Base-by-base conservation (phyloP, 2,113 vertebrate genomes). In the Delphinus delphis region DNA sequence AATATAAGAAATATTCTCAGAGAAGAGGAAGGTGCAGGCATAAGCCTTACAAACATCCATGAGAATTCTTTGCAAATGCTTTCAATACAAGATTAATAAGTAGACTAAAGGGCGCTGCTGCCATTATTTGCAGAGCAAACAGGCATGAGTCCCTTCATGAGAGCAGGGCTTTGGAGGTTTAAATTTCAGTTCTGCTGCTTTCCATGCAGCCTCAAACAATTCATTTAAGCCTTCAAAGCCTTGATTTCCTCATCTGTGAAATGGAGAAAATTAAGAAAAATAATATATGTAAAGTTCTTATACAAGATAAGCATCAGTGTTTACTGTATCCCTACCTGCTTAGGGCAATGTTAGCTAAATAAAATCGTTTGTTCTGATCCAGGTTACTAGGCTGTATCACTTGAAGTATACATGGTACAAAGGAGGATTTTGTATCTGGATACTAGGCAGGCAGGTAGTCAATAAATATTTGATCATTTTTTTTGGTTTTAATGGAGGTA, bases 401-500 rank as follows among this genome's bases (percentile, higher is more conserved):
- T 67, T 65, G 21, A 83, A 73, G 25, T 17, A 2, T 33, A 82
- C 36, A 0, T 28, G 33, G 41, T 62, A 97, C 81, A 94, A 95
- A 94, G 82, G 55, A 85, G 93, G 62, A 96, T 82, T 97, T 97
- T 97, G 94, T 96, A 95, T 94, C 96, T 95, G 62, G 58, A 85
- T 88, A 85, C 53, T 74, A 76, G 53, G 70, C 33, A 93, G 70
- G n/a, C 44, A 73, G 50, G 21, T 74, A 50, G 53, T 84, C 74
- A 81, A 77, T 90, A 95, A 97, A 96, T 96, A 98, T 68, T 92
- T 88, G 80, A 67, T 53, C 4, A 44, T 98, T 97, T 96, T 53
- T 88, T 97, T 97, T 97, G 93, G 83, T 89, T 96, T 96, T 55
- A n/a, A 47, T 44, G 65, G 55, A 92, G 96, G 92, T 71, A 85